Evolutionary conservation across 2,113 vertebrate genomes (phyloP), one percentile per base, ranked within the genome.

Genomic region (Ochotona princeps): DNA sequence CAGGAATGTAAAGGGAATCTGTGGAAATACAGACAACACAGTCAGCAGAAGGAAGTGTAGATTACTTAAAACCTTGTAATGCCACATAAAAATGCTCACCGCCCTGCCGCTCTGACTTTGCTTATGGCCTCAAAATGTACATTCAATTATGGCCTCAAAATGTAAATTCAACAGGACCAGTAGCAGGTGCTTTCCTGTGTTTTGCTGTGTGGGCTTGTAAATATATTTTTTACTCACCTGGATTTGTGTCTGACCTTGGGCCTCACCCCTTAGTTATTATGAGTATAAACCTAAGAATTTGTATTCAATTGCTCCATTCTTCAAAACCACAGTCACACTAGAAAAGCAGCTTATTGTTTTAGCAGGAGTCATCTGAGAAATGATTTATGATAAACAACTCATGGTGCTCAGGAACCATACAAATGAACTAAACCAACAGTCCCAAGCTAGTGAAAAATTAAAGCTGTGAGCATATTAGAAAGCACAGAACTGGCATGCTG

Each of bases 31-130:
- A 80, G 44, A 20, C 12, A 95, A 85, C 61, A 89, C 25, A 60
- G 66, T n/a, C 49, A 83, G 47, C 5, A 30, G 72, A 67, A 80
- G 83, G 89, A 90, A 76, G 86, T 87, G 92, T n/a, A 83, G 91
- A 69, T 84, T 91, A 82, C 83, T 87, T 91, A 91, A 69, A 82
- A 61, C 83, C 93, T 87, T 91, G 83, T 93, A 96, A 96, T 94
- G 89, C 83, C 72, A 95, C 87, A 47, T 61, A 21, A 66, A 86
- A 80, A 83, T 92, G 86, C 93, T 83, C 11, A 38, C 66, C 6
- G 5, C n/a, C 21, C 83, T n/a, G 7, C 49, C 25, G 3, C 61
- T 90, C 83, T 95, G 79, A n/a, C n/a, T 83, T 51, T 87, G 32
- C 60, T 83, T 17, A 61, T 57, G 75, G 32, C 69, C 5, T 73